Percentiles rank a stretch among this genome's conserved stretches.
Evolutionary conservation across 1,140 invertebrate species (phyloP).

Genomic region (Armadillidium nasatum): DNA sequence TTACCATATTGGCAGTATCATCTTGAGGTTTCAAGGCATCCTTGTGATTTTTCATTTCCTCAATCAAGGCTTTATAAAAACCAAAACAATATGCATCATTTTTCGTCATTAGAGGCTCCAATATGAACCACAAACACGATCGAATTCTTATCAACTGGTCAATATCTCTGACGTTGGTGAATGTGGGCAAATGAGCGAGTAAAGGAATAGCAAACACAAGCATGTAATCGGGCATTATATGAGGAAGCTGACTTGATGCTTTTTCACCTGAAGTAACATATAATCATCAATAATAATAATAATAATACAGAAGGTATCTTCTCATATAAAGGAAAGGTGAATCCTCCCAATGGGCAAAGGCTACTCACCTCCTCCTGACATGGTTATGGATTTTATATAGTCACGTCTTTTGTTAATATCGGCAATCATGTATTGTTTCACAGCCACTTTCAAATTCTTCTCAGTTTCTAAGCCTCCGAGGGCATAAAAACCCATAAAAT

Average conservation of each 20-base stretch:
- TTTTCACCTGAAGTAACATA: conserved; percentile 55
- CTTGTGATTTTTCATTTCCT: conserved; percentile 86
- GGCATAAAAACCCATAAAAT: conserved; percentile 95
- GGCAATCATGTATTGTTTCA: conserved; percentile 71
- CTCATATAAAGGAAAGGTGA: not conserved
- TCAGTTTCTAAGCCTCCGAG: conserved; percentile 79
- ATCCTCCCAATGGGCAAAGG: not conserved
- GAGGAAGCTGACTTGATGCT: conserved; percentile 67
- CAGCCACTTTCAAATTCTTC: conserved; percentile 51
- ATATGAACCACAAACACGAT: conserved; percentile 84
- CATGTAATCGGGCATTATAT: conserved; percentile 92
- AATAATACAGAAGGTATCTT: too few relatives aligned
- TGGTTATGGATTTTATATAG: conserved; percentile 74
- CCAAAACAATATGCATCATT: conserved; percentile 73
- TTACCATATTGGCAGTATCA: conserved; percentile 52
- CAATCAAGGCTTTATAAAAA: conserved; percentile 91
- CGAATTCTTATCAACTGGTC: conserved; percentile 56
- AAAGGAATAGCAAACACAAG: conserved; percentile 89
- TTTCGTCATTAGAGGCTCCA: conserved; percentile 87
- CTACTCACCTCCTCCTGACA: conserved; percentile 55
- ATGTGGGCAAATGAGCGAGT: conserved; percentile 82
- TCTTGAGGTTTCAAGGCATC: conserved; percentile 78
- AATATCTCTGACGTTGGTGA: conserved; percentile 61
- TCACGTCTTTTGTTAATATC: conserved; percentile 87
- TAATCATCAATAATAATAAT: not conserved